phyloP scores from a whole-genome alignment of 1,140 invertebrate species.

The Sweltsa coloradensis region DNA sequence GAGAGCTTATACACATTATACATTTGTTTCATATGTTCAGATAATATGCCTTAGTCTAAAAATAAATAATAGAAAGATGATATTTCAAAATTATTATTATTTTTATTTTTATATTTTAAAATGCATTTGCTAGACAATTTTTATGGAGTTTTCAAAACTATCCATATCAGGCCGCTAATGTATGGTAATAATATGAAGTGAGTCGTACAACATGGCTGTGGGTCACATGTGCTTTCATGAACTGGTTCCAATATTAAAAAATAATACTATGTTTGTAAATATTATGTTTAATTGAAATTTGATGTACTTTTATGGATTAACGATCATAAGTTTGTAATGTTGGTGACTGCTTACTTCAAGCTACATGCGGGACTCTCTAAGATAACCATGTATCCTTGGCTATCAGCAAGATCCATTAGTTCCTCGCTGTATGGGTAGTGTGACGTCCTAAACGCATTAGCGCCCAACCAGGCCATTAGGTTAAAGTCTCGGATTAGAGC shows the following conservation, averaged over 20 bases:
- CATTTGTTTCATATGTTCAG: too few relatives aligned
- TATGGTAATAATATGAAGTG: not conserved
- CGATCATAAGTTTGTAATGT: not conserved
- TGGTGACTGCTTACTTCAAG: slow-evolving; percentile 14
- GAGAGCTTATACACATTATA: too few relatives aligned
- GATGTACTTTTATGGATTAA: not conserved
- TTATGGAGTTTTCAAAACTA: too few relatives aligned
- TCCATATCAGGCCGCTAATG: not conserved
- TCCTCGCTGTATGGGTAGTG: slow-evolving; percentile 65
- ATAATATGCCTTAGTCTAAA: too few relatives aligned
- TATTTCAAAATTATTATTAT: too few relatives aligned
- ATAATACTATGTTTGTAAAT: not conserved
- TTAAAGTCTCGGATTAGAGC: slow-evolving; percentile 48
- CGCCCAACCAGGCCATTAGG: slow-evolving; percentile 50
- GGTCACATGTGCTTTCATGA: not conserved
- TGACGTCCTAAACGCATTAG: slow-evolving; percentile 53
- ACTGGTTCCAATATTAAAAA: not conserved
- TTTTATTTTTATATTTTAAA: too few relatives aligned
- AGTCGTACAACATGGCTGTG: not conserved
- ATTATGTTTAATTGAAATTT: not conserved
- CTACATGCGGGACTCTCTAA: slow-evolving; percentile 46
- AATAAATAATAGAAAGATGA: too few relatives aligned
- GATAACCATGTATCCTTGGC: slow-evolving; percentile 48
- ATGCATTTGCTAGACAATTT: too few relatives aligned
- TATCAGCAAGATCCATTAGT: slow-evolving; percentile 49